Evolutionary conservation across 2,113 vertebrate species (phyloP).

Genomic region (Microcebus griseorufus): DNA sequence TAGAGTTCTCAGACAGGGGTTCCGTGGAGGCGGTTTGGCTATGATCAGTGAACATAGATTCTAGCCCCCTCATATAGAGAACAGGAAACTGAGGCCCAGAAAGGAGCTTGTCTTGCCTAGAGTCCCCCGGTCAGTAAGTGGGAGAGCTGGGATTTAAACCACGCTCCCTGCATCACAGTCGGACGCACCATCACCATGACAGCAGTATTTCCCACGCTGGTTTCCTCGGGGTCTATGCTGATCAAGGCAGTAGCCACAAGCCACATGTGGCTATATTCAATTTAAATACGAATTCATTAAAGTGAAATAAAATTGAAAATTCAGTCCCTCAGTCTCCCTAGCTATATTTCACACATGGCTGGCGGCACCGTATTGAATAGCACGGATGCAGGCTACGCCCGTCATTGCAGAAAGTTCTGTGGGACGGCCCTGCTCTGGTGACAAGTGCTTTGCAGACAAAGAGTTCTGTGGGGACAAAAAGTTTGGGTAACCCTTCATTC

Average conservation of each 20-base stretch:
- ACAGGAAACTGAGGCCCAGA: neutral
- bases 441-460: neutral
- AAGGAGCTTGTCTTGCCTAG: neutral
- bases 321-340: neutral
- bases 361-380: too few species aligned
- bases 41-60: neutral
- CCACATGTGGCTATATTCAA: neutral
- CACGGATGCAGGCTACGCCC: too few species aligned
- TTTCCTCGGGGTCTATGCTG: neutral
- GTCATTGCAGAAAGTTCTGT: neutral
- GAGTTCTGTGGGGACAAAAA: neutral
- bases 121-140: neutral
- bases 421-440: neutral
- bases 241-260: neutral
- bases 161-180: neutral
- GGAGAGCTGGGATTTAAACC: neutral
- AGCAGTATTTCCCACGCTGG: neutral
- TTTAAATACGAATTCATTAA: neutral
- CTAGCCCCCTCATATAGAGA: neutral
- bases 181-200: too few species aligned
- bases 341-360: neutral
- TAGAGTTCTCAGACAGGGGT: neutral
- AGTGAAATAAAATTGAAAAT: neutral
- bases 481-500: neutral
- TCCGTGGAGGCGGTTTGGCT: neutral